Evolutionary conservation across 2,113 vertebrate genomes (phyloP).

Genomic region (Petrocephalus zakoni): DNA sequence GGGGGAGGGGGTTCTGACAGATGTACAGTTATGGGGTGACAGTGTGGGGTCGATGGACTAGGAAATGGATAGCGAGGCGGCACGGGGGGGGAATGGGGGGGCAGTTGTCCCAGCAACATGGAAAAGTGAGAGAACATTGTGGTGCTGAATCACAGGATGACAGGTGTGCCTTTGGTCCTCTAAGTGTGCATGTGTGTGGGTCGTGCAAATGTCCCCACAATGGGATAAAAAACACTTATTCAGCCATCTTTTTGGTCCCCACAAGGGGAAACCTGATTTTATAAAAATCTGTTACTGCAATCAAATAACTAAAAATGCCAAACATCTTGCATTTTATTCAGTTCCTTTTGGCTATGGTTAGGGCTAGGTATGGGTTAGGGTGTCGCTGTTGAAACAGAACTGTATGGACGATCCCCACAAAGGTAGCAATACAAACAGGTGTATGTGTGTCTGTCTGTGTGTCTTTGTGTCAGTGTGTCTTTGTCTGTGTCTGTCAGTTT

Average conservation of each 20-base stretch:
- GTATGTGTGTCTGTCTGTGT: not conserved
- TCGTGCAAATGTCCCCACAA: no score
- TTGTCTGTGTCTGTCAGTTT: no score
- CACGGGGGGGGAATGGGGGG: not conserved
- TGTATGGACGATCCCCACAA: not conserved
- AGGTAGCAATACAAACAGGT: not conserved
- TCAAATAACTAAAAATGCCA: not conserved
- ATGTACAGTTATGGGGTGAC: not conserved
- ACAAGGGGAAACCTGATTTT: not conserved
- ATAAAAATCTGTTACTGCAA: not conserved
- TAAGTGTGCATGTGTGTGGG: no score
- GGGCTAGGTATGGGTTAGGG: no score
- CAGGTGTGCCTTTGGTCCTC: no score
- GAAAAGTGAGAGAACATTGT: slow-evolving; percentile 4
- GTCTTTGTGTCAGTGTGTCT: no score
- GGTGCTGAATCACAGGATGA: not conserved
- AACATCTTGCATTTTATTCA: no score
- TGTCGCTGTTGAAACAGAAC: no score
- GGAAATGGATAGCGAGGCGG: not conserved
- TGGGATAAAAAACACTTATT: no score
- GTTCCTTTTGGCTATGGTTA: no score
- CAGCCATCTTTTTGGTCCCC: no score
- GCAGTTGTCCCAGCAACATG: slow-evolving; percentile 16
- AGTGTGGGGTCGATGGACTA: not conserved
- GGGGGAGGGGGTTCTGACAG: not conserved